phyloP scores from a whole-genome alignment of 2,888 invertebrate species.

The Lamproptera curius region DNA sequence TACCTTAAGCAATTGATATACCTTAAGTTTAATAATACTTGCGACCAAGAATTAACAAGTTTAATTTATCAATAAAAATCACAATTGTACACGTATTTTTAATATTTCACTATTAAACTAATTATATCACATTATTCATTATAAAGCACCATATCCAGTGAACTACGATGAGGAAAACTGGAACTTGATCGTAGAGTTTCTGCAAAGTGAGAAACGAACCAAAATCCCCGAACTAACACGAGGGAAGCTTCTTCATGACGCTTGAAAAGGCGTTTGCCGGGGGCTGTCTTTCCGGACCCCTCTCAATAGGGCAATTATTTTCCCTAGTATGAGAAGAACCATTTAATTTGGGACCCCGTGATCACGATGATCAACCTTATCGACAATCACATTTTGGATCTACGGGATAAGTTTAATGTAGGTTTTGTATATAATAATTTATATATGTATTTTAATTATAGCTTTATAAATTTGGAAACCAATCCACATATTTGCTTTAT shows the following conservation, averaged over 20 bases:
- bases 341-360: slow-evolving; percentile 89
- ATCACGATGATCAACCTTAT: slow-evolving; percentile 91
- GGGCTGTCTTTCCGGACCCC: slow-evolving; percentile 86
- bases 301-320: slow-evolving; percentile 88
- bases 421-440: too few relatives aligned
- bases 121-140: background rate
- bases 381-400: slow-evolving; percentile 83
- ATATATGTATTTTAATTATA: too few relatives aligned
- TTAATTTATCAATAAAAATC: too few relatives aligned
- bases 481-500: too few relatives aligned
- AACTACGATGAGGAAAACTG: slow-evolving; percentile 89
- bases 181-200: slow-evolving; percentile 83
- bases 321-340: slow-evolving; percentile 83
- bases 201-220: slow-evolving; percentile 74
- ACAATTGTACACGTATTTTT: too few relatives aligned
- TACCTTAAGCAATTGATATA: too few relatives aligned
- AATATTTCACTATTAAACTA: background rate
- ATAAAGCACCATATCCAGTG: slow-evolving; percentile 86
- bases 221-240: slow-evolving; percentile 84
- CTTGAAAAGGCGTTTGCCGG: slow-evolving; percentile 90
- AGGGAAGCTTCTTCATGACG: slow-evolving; percentile 86
- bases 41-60: too few relatives aligned
- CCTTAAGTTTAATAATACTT: too few relatives aligned
- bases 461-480: too few relatives aligned
- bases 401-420: slow-evolving; percentile 86